Evolutionary conservation across 2,113 vertebrate genomes (phyloP).

Genomic region (Charadrius vociferus): DNA sequence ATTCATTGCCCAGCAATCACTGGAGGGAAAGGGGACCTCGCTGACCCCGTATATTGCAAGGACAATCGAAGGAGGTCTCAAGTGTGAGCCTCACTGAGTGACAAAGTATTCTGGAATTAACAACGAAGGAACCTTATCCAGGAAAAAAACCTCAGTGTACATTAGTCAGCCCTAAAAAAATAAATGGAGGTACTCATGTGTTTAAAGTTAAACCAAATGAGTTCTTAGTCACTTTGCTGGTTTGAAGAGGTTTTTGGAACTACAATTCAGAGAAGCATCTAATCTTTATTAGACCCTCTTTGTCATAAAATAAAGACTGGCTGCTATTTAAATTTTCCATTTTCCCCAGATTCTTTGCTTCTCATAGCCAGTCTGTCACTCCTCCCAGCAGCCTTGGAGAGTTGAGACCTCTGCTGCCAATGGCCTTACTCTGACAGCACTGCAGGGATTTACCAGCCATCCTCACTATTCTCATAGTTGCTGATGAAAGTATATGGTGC

Average conservation of each 20-base stretch:
- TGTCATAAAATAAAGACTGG: not conserved
- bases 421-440: not conserved
- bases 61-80: not conserved
- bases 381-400: not conserved
- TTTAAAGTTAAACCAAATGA: not conserved
- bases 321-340: not conserved
- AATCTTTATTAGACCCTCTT: not conserved
- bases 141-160: not conserved
- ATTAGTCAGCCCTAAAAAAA: not conserved
- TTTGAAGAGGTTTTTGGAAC: not conserved
- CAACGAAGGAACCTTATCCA: rapidly evolving
- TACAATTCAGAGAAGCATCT: not conserved
- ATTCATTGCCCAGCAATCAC: not conserved
- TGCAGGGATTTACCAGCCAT: not conserved
- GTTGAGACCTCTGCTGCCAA: not conserved
- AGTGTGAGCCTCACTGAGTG: not conserved
- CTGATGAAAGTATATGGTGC: not conserved
- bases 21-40: not conserved
- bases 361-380: not conserved
- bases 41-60: not conserved
- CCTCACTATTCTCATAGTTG: not conserved
- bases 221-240: not conserved
- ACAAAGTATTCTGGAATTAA: not conserved
- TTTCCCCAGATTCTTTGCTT: not conserved
- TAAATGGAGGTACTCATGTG: not conserved